Conservation (phyloP, 1,140 invertebrate species). For the Alviniconcha marisindica region DNA sequence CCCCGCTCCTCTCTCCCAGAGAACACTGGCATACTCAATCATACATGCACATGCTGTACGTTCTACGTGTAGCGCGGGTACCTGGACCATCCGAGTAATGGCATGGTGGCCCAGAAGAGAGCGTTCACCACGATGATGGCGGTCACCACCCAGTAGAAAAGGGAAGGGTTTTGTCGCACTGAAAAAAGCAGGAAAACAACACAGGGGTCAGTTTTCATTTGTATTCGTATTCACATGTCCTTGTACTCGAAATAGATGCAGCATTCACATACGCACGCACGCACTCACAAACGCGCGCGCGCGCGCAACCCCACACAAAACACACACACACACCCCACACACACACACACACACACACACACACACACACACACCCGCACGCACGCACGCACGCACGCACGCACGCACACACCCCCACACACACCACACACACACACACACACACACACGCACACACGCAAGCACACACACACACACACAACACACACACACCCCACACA, state of each 20-base stretch:
- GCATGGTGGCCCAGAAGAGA: slow-evolving; percentile 58
- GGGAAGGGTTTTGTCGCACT: slow-evolving; percentile 29
- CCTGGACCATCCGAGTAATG: slow-evolving; percentile 64
- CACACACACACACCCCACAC: neutral
- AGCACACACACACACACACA: neutral
- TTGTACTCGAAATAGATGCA: neutral
- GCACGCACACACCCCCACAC: too few species aligned
- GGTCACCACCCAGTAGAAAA: slow-evolving; percentile 49
- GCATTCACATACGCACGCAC: neutral
- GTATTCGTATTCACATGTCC: neutral
- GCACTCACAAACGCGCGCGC: neutral
- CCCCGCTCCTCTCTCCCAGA: too few species aligned
- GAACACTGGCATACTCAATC: too few species aligned
- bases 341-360: too few species aligned
- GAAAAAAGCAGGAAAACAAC: neutral
- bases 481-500: too few species aligned
- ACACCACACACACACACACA: neutral
- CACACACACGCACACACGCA: slow-evolving; percentile 45
- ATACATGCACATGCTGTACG: too few species aligned
- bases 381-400: too few species aligned
- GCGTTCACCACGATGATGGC: slow-evolving; percentile 48
- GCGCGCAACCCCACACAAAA: neutral
- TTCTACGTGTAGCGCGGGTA: too few species aligned
- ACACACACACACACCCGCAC: too few species aligned
- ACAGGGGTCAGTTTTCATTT: neutral